Evolutionary conservation across 1,140 invertebrate genomes (phyloP).

Genomic region (Calliopsis andreniformis): DNA sequence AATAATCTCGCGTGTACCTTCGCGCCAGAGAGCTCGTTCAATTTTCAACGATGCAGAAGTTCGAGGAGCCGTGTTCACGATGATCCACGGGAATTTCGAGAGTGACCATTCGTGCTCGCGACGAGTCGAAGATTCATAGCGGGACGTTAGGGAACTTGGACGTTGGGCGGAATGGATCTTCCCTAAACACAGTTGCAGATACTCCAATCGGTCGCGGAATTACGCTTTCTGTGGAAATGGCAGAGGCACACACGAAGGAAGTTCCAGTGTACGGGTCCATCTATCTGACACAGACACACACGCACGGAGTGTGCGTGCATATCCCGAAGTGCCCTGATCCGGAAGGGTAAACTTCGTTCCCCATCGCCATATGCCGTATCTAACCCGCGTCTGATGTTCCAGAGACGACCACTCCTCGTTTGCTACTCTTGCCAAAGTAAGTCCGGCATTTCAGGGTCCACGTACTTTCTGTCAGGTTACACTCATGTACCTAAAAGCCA

Average conservation of each 20-base stretch:
- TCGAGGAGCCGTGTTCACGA: background rate
- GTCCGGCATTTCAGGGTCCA: constrained; percentile 34
- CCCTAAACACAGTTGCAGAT: constrained; percentile 8
- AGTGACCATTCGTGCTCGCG: background rate
- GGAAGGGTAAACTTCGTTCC: constrained; percentile 59
- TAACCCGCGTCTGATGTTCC: constrained; percentile 38
- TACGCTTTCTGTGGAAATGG: constrained; percentile 22
- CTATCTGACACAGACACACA: background rate
- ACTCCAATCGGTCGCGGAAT: constrained; percentile 34
- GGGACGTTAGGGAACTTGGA: constrained; percentile 7
- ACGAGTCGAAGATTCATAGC: constrained; percentile 34
- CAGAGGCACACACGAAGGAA: background rate
- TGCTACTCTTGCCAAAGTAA: constrained; percentile 54
- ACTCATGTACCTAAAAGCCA: constrained; percentile 38
- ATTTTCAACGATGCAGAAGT: background rate
- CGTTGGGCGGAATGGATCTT: constrained; percentile 34
- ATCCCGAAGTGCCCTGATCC: constrained; percentile 33
- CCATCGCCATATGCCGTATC: constrained; percentile 39
- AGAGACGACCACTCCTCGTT: constrained; percentile 23
- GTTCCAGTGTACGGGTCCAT: constrained; percentile 31
- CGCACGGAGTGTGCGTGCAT: constrained; percentile 2
- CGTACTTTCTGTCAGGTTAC: constrained; percentile 36
- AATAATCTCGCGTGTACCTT: constrained; percentile 1
- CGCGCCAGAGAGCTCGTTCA: background rate
- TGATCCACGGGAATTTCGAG: background rate